A percentile compares a stretch with the other conserved stretches of the same genome.
Evolutionary conservation across 2,888 invertebrate genomes (phyloP).

Genomic region (Cryptus viduatorius): DNA sequence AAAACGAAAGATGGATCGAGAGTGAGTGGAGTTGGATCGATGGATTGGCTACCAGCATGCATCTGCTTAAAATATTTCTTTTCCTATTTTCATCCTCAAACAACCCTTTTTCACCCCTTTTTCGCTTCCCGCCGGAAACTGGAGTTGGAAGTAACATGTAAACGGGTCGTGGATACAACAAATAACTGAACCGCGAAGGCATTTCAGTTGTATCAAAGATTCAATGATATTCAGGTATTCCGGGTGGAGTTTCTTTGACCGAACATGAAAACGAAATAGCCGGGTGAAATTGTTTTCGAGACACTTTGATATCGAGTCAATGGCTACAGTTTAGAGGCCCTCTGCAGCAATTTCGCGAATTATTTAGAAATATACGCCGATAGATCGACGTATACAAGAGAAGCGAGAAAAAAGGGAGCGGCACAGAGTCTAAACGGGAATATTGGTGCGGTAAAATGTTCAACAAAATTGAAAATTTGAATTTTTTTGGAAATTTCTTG

Average conservation of each 20-base stretch:
- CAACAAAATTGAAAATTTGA: too few species aligned
- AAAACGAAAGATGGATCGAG: constrained; percentile 20
- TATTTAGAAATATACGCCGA: not conserved
- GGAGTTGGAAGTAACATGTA: not conserved
- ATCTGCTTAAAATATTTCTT: constrained; percentile 54
- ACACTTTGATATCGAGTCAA: constrained; percentile 23
- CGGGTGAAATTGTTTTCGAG: constrained; percentile 2
- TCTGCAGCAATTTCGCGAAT: not conserved
- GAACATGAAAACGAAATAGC: not conserved
- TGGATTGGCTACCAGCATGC: constrained; percentile 58
- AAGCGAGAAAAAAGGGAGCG: too few species aligned
- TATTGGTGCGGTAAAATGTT: too few species aligned
- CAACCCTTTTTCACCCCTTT: constrained; percentile 3
- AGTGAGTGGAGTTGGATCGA: constrained; percentile 42
- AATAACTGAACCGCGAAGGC: constrained; percentile 1
- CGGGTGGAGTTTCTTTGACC: constrained; percentile 2
- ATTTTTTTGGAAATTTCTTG: too few species aligned
- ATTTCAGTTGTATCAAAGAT: constrained; percentile 6
- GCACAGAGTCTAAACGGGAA: too few species aligned
- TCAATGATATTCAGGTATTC: not conserved
- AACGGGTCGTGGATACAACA: not conserved
- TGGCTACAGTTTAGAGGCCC: not conserved
- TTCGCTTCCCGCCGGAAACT: not conserved
- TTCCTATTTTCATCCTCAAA: constrained; percentile 16
- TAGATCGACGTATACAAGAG: too few species aligned